Base-by-base conservation (phyloP, 2,113 vertebrate species). In the Silurus meridionalis region DNA sequence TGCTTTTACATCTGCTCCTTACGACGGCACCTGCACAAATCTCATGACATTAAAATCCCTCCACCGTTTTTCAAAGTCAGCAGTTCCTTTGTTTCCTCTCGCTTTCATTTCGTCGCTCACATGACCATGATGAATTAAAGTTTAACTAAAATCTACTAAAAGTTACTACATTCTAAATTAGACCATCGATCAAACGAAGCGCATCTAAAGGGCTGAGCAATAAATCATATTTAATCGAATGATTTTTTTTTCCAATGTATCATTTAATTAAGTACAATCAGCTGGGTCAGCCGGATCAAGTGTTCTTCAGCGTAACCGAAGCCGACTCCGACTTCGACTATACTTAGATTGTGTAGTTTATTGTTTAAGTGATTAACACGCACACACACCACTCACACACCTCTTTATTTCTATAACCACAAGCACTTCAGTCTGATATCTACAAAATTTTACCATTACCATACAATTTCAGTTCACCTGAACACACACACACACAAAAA, bases 71-170 rank as follows among this genome's bases (percentile, higher is more conserved):
- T 10, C 53, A 57, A 19, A 25, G 17, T 83, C 82, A 48, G 52
- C 55, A 60, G 6, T 60, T 75, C 28, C 53, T 84, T 74, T 84
- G 83, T 84, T 58, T 60, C 15, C 53, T 61, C 78, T 61, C 37
- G 46, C 21, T 53, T 8, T 28, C n/a, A 8, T 72, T 19, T 72
- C 15, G 23, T 11, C 2, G 15, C 66, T 28, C 11, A 11, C 66
- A 67, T 15, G 71, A 8, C 71, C 46, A 9, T 74, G 15, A 13
- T 37, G 53, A 80, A 60, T 58, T 37, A 60, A 46, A 61, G 55
- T 80, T 1, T 9, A 60, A 58, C n/a, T 25, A 55, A 78, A 57
- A 79, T 78, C 75, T 21, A 2, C n/a, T 80, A 37, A 80, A 57
- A 57, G 28, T 8, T 17, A 58, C 53, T 79, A 61, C 8, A 80